A percentile compares a stretch with the other conserved stretches of the same genome.
Conservation (phyloP, 2,888 invertebrate genomes). For the Cosmia trapezina region DNA sequence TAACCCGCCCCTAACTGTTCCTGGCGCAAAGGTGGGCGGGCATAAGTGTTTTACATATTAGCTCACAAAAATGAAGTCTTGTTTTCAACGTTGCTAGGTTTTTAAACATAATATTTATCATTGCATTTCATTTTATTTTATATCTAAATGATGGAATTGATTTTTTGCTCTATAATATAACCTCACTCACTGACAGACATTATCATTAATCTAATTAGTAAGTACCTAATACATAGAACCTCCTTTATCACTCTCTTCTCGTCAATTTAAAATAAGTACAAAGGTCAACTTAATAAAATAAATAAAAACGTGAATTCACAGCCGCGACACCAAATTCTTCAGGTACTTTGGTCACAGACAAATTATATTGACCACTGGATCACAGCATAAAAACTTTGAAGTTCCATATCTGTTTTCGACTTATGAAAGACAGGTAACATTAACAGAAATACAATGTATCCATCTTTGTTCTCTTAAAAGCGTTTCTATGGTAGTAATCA, state of each 20-base stretch:
- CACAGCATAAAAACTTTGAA: constrained; percentile 5
- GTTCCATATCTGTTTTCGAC: neutral
- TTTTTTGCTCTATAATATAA: neutral
- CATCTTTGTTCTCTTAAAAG: neutral
- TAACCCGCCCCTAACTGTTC: too few relatives aligned
- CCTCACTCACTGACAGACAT: constrained; percentile 3
- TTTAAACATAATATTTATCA: constrained; percentile 20
- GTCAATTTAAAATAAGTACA: constrained; percentile 30
- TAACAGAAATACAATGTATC: neutral
- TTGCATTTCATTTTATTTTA: constrained; percentile 24
- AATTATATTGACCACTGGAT: constrained; percentile 31
- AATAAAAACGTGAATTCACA: constrained; percentile 59
- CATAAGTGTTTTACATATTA: too few relatives aligned
- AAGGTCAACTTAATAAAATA: constrained; percentile 33
- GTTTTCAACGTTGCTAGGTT: constrained; percentile 3
- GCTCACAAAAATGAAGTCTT: constrained; percentile 20
- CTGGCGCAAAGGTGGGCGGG: too few relatives aligned
- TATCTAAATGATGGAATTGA: neutral
- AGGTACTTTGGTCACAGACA: constrained; percentile 57
- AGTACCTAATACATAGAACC: neutral
- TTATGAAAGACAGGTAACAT: neutral
- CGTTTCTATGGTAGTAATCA: neutral
- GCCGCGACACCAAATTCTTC: constrained; percentile 53
- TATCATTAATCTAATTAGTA: constrained; percentile 1
- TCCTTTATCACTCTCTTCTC: neutral